phyloP scores from a whole-genome alignment of 2,888 invertebrate genomes.

The Celastrina argiolus region DNA sequence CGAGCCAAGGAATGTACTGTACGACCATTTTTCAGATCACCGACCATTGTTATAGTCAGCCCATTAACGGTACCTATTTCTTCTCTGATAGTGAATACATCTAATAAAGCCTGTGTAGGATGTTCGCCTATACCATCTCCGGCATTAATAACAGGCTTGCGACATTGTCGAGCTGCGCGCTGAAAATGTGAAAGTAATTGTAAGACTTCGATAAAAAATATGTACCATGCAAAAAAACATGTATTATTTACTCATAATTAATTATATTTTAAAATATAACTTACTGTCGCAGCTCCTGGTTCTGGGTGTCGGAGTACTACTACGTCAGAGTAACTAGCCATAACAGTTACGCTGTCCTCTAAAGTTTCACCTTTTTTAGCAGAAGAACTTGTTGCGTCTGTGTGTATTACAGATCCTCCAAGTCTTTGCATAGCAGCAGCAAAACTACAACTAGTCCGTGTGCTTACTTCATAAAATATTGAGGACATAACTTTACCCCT shows the following conservation, averaged over 20 bases:
- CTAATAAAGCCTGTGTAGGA: constrained; percentile 97
- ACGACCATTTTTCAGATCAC: constrained; percentile 97
- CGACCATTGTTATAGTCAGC: constrained; percentile 97
- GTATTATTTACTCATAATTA: background rate
- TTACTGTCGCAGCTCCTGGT: constrained; percentile 92
- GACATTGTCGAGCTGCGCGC: constrained; percentile 88
- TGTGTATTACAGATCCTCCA: constrained; percentile 94
- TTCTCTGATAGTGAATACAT: constrained; percentile 98
- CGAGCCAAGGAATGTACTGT: constrained; percentile 98
- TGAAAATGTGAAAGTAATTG: constrained; percentile 48
- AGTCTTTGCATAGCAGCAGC: constrained; percentile 97
- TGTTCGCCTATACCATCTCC: constrained; percentile 98
- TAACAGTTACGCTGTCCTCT: constrained; percentile 90
- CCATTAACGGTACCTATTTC: constrained; percentile 99
- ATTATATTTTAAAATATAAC: constrained; percentile 45
- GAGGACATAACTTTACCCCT: constrained; percentile 96
- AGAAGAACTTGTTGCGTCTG: constrained; percentile 94
- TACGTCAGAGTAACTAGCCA: constrained; percentile 96
- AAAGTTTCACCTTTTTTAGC: constrained; percentile 97
- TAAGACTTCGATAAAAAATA: background rate
- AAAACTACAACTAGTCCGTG: constrained; percentile 97
- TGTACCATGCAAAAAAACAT: too few relatives aligned
- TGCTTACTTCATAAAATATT: constrained; percentile 98
- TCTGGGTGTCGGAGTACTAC: constrained; percentile 96
- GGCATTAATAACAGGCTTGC: constrained; percentile 97